Percentiles rank a stretch among this genome's conserved stretches.
These are phyloP conservation scores for Molossus molossus DNA, from an alignment of 2,797 vertebrate genomes.

Conservation along the genomic window DNA sequence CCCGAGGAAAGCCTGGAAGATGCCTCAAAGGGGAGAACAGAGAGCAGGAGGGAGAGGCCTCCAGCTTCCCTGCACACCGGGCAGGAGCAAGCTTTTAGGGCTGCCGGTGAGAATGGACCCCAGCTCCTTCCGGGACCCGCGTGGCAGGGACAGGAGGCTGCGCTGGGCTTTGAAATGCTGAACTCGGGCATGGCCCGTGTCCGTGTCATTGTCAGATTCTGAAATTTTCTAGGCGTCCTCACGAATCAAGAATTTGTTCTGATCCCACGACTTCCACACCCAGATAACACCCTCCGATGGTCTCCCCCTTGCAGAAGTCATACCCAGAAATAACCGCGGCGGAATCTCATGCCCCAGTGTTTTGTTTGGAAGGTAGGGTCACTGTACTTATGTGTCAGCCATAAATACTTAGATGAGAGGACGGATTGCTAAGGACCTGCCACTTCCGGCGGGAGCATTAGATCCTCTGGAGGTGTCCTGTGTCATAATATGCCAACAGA, in stretches of 20 bases:
- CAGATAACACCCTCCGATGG: background rate
- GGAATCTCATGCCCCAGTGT: background rate
- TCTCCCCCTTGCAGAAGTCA: background rate
- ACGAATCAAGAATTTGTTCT: background rate
- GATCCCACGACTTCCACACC: background rate
- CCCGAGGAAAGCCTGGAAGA: background rate
- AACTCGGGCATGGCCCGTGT: background rate
- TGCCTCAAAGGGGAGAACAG: background rate
- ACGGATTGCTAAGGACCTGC: conserved; percentile 65
- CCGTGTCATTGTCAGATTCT: background rate
- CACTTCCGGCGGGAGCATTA: conserved; percentile 72
- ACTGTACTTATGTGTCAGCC: conserved; percentile 69
- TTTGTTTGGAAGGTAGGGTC: conserved; percentile 65
- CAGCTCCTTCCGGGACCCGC: background rate
- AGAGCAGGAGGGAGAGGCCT: background rate
- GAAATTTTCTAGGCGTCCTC: background rate
- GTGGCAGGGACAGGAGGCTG: background rate
- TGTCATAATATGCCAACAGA: conserved; percentile 71
- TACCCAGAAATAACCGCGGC: conserved; percentile 46
- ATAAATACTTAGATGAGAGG: conserved; percentile 42
- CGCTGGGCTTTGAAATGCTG: background rate
- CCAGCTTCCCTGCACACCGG: background rate
- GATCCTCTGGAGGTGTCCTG: conserved; percentile 76
- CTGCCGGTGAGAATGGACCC: background rate
- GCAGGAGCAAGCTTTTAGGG: background rate